Evolutionary conservation across 2,113 vertebrate genomes (phyloP).

Genomic region (Sinocyclocheilus anophthalmus): DNA sequence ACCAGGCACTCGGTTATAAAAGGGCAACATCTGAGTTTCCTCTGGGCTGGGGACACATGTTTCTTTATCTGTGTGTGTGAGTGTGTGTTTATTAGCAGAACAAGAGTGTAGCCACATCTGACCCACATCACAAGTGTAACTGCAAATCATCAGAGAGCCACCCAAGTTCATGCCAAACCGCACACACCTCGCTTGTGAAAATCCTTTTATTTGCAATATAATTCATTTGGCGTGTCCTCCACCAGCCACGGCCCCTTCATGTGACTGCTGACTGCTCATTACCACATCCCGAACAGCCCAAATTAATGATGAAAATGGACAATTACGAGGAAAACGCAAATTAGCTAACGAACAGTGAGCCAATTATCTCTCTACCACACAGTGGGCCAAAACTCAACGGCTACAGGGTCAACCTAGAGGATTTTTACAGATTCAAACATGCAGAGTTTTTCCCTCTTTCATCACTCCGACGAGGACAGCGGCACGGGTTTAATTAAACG

Average conservation of each 20-base stretch:
- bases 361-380: slow-evolving; percentile 34
- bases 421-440: slow-evolving; percentile 26
- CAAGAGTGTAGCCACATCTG: neutral
- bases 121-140: slow-evolving; percentile 11
- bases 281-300: slow-evolving; percentile 6
- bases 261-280: slow-evolving; percentile 22
- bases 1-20: too few relatives aligned
- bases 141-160: slow-evolving; percentile 22
- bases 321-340: slow-evolving; percentile 41
- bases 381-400: slow-evolving; percentile 6
- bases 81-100: slow-evolving; percentile 19
- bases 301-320: slow-evolving; percentile 39
- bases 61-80: neutral
- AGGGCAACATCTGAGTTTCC: neutral
- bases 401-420: slow-evolving; percentile 30
- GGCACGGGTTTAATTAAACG: slow-evolving; percentile 36
- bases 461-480: neutral
- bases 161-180: neutral
- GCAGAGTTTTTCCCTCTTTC: neutral
- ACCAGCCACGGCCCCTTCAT: slow-evolving; percentile 12
- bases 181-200: slow-evolving; percentile 19
- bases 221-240: slow-evolving; percentile 25
- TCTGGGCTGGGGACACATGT: neutral
- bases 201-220: slow-evolving; percentile 5
- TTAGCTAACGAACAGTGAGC: slow-evolving; percentile 39